Base-by-base conservation (phyloP, 1,140 invertebrate species). In the Uloborus diversus region DNA sequence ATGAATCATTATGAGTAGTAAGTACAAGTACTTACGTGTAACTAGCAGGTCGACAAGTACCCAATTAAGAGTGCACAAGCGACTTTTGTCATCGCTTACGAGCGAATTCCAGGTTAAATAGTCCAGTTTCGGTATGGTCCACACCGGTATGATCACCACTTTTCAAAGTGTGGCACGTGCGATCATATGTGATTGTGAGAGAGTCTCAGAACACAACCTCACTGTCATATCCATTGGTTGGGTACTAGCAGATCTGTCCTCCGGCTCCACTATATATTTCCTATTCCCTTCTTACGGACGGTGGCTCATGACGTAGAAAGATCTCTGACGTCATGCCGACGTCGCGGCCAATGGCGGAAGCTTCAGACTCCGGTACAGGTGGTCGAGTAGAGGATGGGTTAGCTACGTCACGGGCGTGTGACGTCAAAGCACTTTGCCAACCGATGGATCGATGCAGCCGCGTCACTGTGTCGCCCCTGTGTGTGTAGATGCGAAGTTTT, bases 251-350 rank as follows among this genome's bases (percentile, higher is more conserved):
- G 32, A 20, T 20, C 25, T 17, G 11, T 4, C 23, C 7, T 27
- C 11, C 13, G 25, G 69, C 69, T 64, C 47, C 42, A 62, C 71
- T 75, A 75, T 75, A 75, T 75, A 75, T 42, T 75, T 75, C 42
- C 53, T 23, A 49, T 23, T n/a, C 23, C 61, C 65, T 53, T 37
- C 42, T 64, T 75, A 64, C 30, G 32, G 25, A 64, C 30, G 17
- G 33, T 4, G 71, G 71, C 71, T 64, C 42, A 53, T 75, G 71
- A 75, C 71, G 71, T 75, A 11, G 13, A 28, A 14, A 37, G 27
- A 49, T 42, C 49, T 37, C 32, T 64, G 37, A 75, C 71, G 71
- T 75, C 71, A 75, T 53, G 59, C 62, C 70, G 42, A 75, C 71
- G 57, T 64, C 37, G 71, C 71, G 47, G 37, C 71, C 57, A 75